Percentiles rank a stretch among this genome's conserved stretches.
These are phyloP conservation scores for Lampris incognitus DNA, from an alignment of 2,113 vertebrate genomes.

Conservation along the genomic window DNA sequence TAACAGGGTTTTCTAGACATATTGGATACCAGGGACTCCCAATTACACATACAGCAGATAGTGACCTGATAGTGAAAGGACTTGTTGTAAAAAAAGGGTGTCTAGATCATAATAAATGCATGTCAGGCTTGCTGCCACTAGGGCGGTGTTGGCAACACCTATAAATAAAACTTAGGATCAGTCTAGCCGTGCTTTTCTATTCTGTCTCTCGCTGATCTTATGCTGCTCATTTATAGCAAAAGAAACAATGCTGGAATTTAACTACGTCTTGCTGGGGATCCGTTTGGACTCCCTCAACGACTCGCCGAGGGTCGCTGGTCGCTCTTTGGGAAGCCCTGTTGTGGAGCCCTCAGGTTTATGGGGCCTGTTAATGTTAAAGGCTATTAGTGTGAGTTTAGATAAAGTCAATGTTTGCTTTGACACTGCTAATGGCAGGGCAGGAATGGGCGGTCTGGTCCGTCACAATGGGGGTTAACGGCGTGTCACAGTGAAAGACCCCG, in stretches of 20 bases:
- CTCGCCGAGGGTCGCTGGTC: neutral
- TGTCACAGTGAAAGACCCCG: slow-evolving; percentile 1
- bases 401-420: slow-evolving; percentile 77
- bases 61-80: too few relatives aligned
- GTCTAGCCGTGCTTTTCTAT: too few relatives aligned
- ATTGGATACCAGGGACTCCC: too few relatives aligned
- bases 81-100: too few relatives aligned
- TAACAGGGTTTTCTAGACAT: too few relatives aligned
- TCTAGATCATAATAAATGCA: too few relatives aligned
- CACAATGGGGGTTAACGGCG: slow-evolving; percentile 48
- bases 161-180: too few relatives aligned
- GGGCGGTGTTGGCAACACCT: too few relatives aligned
- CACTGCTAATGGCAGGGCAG: slow-evolving; percentile 58
- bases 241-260: slow-evolving; percentile 24
- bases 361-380: slow-evolving; percentile 60
- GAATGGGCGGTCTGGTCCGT: slow-evolving; percentile 57
- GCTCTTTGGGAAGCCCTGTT: slow-evolving; percentile 1
- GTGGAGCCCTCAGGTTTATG: slow-evolving; percentile 51
- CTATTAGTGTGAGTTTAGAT: slow-evolving; percentile 73
- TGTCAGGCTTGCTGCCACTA: too few relatives aligned
- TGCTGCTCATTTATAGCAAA: slow-evolving; percentile 28
- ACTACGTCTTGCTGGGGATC: too few relatives aligned
- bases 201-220: slow-evolving; percentile 14
- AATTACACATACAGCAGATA: too few relatives aligned
- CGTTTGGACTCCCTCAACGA: too few relatives aligned